phyloP scores from a whole-genome alignment of 2,888 invertebrate species.

The Lithodes maja region DNA sequence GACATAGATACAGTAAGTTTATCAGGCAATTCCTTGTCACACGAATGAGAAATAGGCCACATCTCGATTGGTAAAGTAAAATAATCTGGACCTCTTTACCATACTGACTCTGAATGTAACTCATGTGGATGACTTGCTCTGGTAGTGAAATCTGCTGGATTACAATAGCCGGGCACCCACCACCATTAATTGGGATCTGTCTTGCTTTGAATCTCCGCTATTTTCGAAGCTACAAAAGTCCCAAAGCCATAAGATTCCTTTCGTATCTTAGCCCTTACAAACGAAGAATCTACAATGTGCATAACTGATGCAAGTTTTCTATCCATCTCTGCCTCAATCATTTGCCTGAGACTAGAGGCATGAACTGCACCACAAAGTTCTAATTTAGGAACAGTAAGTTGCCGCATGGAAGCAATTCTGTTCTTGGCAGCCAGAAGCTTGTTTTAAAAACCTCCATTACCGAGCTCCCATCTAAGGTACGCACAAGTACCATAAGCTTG shows the following conservation, averaged over 20 bases:
- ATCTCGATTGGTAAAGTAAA: background rate
- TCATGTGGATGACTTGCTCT: conserved; percentile 1
- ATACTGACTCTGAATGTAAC: background rate
- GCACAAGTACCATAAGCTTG: conserved; percentile 44
- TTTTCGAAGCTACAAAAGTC: conserved; percentile 10
- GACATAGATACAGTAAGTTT: background rate
- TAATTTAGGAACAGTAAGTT: conserved; percentile 29
- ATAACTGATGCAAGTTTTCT: conserved; percentile 1
- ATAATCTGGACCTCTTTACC: conserved; percentile 33
- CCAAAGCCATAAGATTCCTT: conserved; percentile 40
- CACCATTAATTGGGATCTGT: conserved; percentile 43
- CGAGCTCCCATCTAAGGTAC: conserved; percentile 20
- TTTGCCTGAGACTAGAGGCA: conserved; percentile 1
- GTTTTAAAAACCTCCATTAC: background rate
- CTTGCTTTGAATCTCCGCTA: conserved; percentile 26
- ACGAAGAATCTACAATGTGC: conserved; percentile 34
- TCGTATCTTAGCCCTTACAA: conserved; percentile 47
- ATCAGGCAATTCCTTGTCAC: conserved; percentile 23
- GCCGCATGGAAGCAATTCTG: conserved; percentile 14
- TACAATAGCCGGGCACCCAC: conserved; percentile 1
- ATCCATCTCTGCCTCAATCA: conserved; percentile 12
- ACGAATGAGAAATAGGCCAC: conserved; percentile 41
- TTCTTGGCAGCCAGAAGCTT: conserved; percentile 20
- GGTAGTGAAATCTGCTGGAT: conserved; percentile 44
- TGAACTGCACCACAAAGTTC: conserved; percentile 34